Evolutionary conservation across 2,888 invertebrate species (phyloP).

Genomic region (Acanthosoma haemorrhoidale): DNA sequence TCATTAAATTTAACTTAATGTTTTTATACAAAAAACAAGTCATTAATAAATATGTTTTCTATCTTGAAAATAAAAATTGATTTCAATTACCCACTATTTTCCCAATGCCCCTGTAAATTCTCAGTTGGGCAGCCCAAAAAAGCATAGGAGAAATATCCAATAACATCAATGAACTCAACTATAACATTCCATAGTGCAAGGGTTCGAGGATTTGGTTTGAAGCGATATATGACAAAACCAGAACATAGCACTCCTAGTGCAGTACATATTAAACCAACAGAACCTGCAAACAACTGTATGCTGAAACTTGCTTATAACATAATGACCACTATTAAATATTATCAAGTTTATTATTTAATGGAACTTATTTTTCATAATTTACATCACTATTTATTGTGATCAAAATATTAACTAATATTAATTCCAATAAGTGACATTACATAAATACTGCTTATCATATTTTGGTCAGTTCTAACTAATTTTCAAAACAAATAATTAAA

Average conservation of each 20-base stretch:
- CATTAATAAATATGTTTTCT: background rate
- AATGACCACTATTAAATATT: too few species aligned
- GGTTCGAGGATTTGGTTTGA: conserved; percentile 44
- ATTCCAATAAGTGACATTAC: too few species aligned
- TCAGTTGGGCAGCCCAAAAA: conserved; percentile 44
- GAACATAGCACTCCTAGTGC: conserved; percentile 43
- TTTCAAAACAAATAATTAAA: too few species aligned
- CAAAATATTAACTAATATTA: too few species aligned
- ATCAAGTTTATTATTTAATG: too few species aligned
- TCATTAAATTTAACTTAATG: background rate
- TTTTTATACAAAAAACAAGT: background rate
- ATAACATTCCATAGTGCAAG: conserved; percentile 45
- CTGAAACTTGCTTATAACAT: too few species aligned
- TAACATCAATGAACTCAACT: conserved; percentile 43
- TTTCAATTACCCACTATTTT: conserved; percentile 34
- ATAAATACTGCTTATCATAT: too few species aligned
- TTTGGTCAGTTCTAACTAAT: too few species aligned
- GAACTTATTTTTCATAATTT: too few species aligned
- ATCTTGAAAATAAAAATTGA: background rate
- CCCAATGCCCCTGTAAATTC: conserved; percentile 39
- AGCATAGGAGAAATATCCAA: conserved; percentile 43
- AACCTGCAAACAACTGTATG: conserved; percentile 42
- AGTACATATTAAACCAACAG: conserved; percentile 44
- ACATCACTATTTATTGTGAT: too few species aligned
- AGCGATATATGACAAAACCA: conserved; percentile 43